Evolutionary conservation across 2,797 vertebrate genomes (phyloP).

Genomic region (Pachyuromys duprasi): DNA sequence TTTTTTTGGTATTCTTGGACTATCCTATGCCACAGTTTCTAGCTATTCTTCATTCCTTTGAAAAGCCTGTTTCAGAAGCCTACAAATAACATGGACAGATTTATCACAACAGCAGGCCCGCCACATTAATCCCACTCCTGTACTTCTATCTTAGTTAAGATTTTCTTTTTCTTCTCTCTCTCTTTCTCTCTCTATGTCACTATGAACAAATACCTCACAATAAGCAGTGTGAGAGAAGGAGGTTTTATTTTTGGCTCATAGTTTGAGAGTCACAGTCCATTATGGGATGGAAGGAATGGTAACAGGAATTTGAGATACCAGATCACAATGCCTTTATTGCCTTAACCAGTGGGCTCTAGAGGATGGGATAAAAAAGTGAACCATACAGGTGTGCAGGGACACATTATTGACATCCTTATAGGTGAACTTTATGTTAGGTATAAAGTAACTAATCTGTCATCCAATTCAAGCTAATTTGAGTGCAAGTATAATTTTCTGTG

Average conservation of each 20-base stretch:
- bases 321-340: background rate
- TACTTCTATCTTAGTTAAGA: background rate
- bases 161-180: too few species aligned
- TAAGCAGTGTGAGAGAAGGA: background rate
- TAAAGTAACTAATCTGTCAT: conserved; percentile 12
- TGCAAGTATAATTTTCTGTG: conserved; percentile 42
- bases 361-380: background rate
- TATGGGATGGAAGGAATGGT: background rate
- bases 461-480: background rate
- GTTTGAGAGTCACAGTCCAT: background rate
- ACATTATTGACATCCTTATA: background rate
- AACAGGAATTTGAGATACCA: background rate
- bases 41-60: background rate
- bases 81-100: background rate
- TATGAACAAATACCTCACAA: background rate
- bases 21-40: background rate
- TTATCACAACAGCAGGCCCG: background rate
- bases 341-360: background rate
- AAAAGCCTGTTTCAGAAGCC: background rate
- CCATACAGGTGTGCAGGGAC: background rate
- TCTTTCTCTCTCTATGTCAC: background rate
- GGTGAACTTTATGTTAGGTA: background rate
- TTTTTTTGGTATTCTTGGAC: background rate
- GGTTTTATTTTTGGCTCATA: background rate
- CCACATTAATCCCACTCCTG: background rate